These are phyloP conservation scores for Eriocheir sinensis DNA, from an alignment of 1,140 invertebrate species.

Conservation along the genomic window DNA sequence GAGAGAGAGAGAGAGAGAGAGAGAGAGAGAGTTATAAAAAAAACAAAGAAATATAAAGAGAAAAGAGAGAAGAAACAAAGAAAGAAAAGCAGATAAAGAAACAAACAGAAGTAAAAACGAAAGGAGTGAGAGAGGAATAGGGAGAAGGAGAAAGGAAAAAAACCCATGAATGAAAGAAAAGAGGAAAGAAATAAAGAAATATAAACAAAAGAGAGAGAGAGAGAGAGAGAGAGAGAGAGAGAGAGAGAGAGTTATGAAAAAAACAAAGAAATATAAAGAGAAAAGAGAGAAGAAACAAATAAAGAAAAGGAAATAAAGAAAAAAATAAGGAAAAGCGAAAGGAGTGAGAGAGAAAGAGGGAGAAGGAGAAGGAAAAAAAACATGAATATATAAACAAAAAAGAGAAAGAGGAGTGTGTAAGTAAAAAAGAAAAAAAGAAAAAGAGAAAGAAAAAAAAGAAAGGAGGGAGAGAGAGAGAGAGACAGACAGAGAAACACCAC, in stretches of 20 bases:
- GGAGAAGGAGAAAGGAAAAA: neutral
- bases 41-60: neutral
- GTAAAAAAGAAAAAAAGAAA: too few species aligned
- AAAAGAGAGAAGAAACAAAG: neutral
- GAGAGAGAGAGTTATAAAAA: constrained; percentile 40
- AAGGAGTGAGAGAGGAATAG: neutral
- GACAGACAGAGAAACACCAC: too few species aligned
- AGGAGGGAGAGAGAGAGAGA: too few species aligned
- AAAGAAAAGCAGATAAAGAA: neutral
- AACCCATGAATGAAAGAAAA: neutral
- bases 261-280: neutral
- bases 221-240: too few species aligned
- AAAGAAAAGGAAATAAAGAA: neutral
- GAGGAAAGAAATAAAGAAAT: neutral
- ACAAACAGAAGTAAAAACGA: neutral
- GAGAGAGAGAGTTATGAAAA: neutral
- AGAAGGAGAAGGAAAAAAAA: too few species aligned
- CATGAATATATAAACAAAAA: too few species aligned
- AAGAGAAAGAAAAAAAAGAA: too few species aligned
- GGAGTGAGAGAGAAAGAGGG: neutral
- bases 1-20: constrained; percentile 59
- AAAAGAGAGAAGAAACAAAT: neutral
- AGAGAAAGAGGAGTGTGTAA: too few species aligned
- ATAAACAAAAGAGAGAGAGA: neutral
- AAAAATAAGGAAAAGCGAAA: neutral